phyloP scores from a whole-genome alignment of 35 echinoderm and acorn worm genomes.

The Eucidaris tribuloides region DNA sequence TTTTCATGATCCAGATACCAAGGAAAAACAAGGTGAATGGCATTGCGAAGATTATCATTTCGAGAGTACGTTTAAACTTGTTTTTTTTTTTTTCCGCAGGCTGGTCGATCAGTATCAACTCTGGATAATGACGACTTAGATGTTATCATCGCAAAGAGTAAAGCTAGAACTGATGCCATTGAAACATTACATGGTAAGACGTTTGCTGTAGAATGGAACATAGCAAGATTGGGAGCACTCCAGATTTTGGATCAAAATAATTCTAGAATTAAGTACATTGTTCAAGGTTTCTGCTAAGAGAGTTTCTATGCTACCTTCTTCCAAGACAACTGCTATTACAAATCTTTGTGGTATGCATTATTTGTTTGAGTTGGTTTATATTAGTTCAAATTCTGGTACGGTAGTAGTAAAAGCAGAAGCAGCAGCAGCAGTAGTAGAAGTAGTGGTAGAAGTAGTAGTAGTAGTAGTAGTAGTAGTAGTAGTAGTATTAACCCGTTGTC shows the following conservation, averaged over 20 bases:
- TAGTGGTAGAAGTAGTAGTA: too few species aligned
- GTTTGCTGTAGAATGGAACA: background rate
- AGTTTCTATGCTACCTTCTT: background rate
- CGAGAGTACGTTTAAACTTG: background rate
- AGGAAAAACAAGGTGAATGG: background rate
- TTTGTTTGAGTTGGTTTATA: too few species aligned
- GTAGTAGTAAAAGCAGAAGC: too few species aligned
- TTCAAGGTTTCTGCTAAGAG: background rate
- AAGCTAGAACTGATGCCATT: slow-evolving; percentile 18
- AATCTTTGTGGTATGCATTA: background rate
- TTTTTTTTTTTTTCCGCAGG: slow-evolving; percentile 2
- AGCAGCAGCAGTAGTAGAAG: too few species aligned
- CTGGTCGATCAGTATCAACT: background rate
- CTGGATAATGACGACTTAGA: slow-evolving; percentile 1
- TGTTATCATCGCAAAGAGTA: slow-evolving; percentile 17
- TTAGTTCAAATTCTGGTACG: too few species aligned
- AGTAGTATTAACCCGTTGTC: too few species aligned
- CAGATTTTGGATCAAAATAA: background rate
- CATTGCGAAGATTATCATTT: background rate
- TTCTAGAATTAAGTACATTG: background rate
- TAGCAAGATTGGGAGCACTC: background rate
- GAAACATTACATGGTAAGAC: slow-evolving; percentile 1
- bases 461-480: too few species aligned
- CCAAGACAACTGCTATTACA: background rate
- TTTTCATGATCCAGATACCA: background rate